phyloP scores from a whole-genome alignment of 2,797 vertebrate species.

The Synanceia verrucosa region DNA sequence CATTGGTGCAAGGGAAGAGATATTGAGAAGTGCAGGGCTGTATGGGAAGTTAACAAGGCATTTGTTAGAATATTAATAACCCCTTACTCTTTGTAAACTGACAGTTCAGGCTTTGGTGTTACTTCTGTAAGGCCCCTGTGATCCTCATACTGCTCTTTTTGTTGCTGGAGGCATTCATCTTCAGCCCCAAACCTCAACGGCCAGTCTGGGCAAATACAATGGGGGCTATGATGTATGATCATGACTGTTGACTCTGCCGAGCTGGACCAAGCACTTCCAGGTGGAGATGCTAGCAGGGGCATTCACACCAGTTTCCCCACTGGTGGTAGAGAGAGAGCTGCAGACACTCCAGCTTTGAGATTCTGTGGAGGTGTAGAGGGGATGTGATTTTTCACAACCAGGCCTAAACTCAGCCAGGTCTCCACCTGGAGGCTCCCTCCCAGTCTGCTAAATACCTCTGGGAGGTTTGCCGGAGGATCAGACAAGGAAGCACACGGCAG shows the following conservation, averaged over 20 bases:
- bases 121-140: slow-evolving; percentile 81
- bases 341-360: slow-evolving; percentile 80
- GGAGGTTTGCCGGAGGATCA: slow-evolving; percentile 68
- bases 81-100: slow-evolving; percentile 79
- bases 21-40: slow-evolving; percentile 19
- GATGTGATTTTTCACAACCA: slow-evolving; percentile 86
- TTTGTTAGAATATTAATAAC: slow-evolving; percentile 78
- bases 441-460: slow-evolving; percentile 79
- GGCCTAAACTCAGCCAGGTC: slow-evolving; percentile 72
- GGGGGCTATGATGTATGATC: slow-evolving; percentile 78
- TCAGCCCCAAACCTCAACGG: slow-evolving; percentile 55
- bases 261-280: slow-evolving; percentile 64
- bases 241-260: slow-evolving; percentile 72
- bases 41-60: slow-evolving; percentile 67
- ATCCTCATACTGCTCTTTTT: slow-evolving; percentile 80
- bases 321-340: slow-evolving; percentile 41
- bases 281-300: slow-evolving; percentile 55
- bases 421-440: slow-evolving; percentile 56
- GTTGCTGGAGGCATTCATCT: slow-evolving; percentile 73
- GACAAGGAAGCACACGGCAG: slow-evolving; percentile 57
- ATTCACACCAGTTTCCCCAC: slow-evolving; percentile 61
- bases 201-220: slow-evolving; percentile 76
- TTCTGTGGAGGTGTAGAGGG: slow-evolving; percentile 64
- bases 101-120: slow-evolving; percentile 78
- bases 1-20: slow-evolving; percentile 24